Evolutionary conservation across 2,888 invertebrate species (phyloP), one percentile per base, ranked within the genome.

Genomic region (Mimumesa dahlbomi): DNA sequence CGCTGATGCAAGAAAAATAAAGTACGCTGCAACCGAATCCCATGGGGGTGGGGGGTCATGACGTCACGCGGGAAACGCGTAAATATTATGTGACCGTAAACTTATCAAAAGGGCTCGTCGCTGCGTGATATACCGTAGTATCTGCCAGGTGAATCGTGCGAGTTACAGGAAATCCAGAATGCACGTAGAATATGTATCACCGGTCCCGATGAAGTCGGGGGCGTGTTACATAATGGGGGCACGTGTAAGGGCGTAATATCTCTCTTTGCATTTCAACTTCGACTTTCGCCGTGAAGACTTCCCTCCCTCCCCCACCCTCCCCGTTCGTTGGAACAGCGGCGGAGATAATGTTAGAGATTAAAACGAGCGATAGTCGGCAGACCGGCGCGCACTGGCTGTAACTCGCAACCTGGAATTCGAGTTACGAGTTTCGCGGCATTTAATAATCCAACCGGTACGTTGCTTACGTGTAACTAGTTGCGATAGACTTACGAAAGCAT

Each of bases 291-390:
- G 18, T 29, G 52, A 67, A 64, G 56, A 42, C 50, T 56, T 58
- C 48, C 54, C 62, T n/a, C n/a, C n/a, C n/a, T n/a, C n/a, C n/a
- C n/a, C n/a, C n/a, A n/a, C n/a, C n/a, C n/a, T n/a, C n/a, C n/a
- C n/a, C n/a, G n/a, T n/a, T n/a, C n/a, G 53, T 63, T 25, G 43
- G 36, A 64, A 50, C 49, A 58, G 49, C 43, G 49, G 52, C 40
- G 7, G 36, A 45, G 45, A 75, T 75, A 65, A 75, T 62, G 61
- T 75, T 11, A 52, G 21, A 63, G 67, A 77, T 77, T 67, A 72
- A 77, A 77, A 77, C 48, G 45, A 40, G 14, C 52, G 45, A 61
- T 69, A 57, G 57, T 42, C 11, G 34, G 69, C 36, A 25, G 42
- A 58, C 14, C 38, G n/a, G n/a, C n/a, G 45, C 11, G 46, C 49